These are phyloP conservation scores for Sphecodes monilicornis DNA, from an alignment of 2,888 invertebrate genomes.

Conservation along the genomic window DNA sequence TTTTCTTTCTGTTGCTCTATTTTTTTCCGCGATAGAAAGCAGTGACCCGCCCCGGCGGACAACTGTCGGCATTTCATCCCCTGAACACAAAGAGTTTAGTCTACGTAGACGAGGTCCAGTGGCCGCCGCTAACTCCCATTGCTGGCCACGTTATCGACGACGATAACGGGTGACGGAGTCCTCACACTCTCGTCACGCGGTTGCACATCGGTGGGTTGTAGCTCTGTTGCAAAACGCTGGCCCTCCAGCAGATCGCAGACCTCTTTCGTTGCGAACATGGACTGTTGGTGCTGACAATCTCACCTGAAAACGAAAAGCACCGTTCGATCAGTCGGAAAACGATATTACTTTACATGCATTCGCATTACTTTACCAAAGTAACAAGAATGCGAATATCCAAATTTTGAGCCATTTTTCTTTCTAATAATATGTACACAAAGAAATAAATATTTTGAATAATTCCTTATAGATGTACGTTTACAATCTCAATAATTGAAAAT, in stretches of 20 bases:
- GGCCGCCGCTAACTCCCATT: constrained; percentile 13
- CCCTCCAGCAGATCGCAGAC: constrained; percentile 47
- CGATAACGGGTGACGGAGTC: constrained; percentile 35
- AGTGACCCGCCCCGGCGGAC: constrained; percentile 10
- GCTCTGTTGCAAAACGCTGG: constrained; percentile 38
- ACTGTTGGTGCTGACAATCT: constrained; percentile 24
- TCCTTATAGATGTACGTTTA: too few relatives aligned
- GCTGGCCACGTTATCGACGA: neutral
- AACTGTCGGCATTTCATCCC: constrained; percentile 27
- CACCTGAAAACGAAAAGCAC: constrained; percentile 54
- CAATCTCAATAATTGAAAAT: too few relatives aligned
- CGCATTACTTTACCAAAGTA: too few relatives aligned
- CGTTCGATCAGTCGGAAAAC: neutral
- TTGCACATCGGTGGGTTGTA: constrained; percentile 29
- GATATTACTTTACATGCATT: too few relatives aligned
- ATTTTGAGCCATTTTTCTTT: too few relatives aligned
- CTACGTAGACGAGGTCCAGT: constrained; percentile 34
- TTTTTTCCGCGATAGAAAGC: constrained; percentile 17
- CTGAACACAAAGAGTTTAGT: constrained; percentile 53
- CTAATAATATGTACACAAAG: too few relatives aligned
- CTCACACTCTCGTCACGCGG: constrained; percentile 32
- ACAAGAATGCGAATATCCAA: too few relatives aligned
- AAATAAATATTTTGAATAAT: too few relatives aligned
- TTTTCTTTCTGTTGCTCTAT: constrained; percentile 20
- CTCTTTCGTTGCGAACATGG: constrained; percentile 48